Percentiles rank a stretch among this genome's conserved stretches.
Evolutionary conservation across 2,797 vertebrate species (phyloP).

Genomic region (Xenentodon cancila): DNA sequence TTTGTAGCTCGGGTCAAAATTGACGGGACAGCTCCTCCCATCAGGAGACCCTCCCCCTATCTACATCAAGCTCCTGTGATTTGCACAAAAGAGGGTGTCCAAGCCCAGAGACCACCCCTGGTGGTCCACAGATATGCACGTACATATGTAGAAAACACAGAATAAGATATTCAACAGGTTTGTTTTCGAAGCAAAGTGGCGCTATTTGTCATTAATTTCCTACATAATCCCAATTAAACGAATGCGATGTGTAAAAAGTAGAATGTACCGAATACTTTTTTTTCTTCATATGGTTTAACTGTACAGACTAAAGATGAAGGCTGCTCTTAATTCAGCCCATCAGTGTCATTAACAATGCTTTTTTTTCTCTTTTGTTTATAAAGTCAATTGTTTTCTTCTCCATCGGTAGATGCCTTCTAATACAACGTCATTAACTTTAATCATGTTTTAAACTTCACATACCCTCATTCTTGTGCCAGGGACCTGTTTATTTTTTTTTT

Average conservation of each 20-base stretch:
- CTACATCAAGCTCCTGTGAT: slow-evolving; percentile 25
- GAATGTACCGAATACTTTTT: not conserved
- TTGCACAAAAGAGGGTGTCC: slow-evolving; percentile 10
- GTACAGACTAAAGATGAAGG: slow-evolving; percentile 10
- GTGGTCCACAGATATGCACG: slow-evolving; percentile 34
- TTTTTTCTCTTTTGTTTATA: no score
- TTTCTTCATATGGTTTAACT: slow-evolving; percentile 25
- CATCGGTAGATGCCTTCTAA: slow-evolving; percentile 66
- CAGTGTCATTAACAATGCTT: slow-evolving; percentile 43
- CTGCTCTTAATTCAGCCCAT: slow-evolving; percentile 3
- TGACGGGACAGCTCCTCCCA: slow-evolving; percentile 39
- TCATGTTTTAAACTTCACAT: slow-evolving; percentile 70
- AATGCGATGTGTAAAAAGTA: slow-evolving; percentile 2
- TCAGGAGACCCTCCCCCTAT: slow-evolving; percentile 18
- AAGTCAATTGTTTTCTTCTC: slow-evolving; percentile 51
- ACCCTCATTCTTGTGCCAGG: slow-evolving; percentile 47
- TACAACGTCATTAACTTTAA: slow-evolving; percentile 73
- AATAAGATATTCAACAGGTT: slow-evolving; percentile 45
- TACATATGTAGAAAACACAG: slow-evolving; percentile 33
- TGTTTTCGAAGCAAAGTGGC: slow-evolving; percentile 32
- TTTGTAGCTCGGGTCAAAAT: slow-evolving; percentile 54
- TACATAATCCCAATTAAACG: slow-evolving; percentile 25
- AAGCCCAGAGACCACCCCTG: slow-evolving; percentile 18
- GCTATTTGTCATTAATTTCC: slow-evolving; percentile 31
- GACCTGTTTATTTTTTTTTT: slow-evolving; percentile 67